Base-by-base conservation (phyloP, 2,113 vertebrate genomes). In the Meriones unguiculatus region DNA sequence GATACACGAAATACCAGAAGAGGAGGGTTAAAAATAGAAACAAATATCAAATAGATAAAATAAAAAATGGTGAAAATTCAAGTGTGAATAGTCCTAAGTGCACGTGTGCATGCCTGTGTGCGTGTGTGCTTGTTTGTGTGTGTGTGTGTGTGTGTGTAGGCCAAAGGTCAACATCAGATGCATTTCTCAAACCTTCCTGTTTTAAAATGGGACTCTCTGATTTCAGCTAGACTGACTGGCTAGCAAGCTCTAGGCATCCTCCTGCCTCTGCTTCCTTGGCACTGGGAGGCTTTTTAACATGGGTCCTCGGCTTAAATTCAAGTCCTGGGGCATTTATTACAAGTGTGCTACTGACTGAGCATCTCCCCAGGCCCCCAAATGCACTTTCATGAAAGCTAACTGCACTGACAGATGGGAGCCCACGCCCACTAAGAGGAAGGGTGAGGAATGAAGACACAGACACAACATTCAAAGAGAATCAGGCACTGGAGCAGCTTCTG, bases 1-100 rank as follows among this genome's bases (percentile, higher is more conserved):
- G 80, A 95, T 93, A 86, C 17, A 87, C 91, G 57, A 96, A 97
- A 95, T 91, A 95, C 52, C 57, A 70, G 94, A 88, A 84, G n/a
- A 10, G 18, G 80, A 96, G 64, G 17, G 94, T 59, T 85, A 95
- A 93, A 97, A 95, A 96, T 93, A 96, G 97, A 91, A 97, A 94
- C 52, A 92, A 97, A 97, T 97, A 90, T 90, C 96, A 95, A 90
- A 75, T 24, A 87, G 73, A 14, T 62, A 14, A 62, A 73, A 46
- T 59, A 18, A 41, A 85, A 73, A 90, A 65, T 81, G 46, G 46
- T 95, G 41, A 72, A 89, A 94, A 89, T 93, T 87, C 85, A 95
- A 96, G 90, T 95, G 76, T 15, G 20, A 90, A 76, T 73, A 77
- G 70, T 25, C 54, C 64, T 95, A 62, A 41, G 67, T 72, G 8